Evolutionary conservation across 23 tunicate genomes (phyloP), one percentile per base, ranked within the genome.

Genomic region (Styela plicata): DNA sequence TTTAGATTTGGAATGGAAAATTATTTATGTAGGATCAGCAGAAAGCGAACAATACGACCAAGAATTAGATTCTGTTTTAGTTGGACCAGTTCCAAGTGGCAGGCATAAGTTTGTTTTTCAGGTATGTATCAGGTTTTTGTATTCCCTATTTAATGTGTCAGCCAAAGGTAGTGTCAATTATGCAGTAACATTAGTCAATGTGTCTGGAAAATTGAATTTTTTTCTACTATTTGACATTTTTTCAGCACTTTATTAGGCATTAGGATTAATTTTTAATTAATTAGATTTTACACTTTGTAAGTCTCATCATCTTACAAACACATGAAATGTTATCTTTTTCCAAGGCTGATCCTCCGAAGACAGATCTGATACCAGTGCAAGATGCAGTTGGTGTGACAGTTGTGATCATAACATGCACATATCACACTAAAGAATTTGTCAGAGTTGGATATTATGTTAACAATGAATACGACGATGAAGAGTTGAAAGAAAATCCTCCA

Each of bases 321-420:
- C n/a, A n/a, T n/a, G n/a, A n/a, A n/a, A n/a, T n/a, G n/a, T n/a
- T n/a, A n/a, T n/a, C n/a, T n/a, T n/a, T n/a, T n/a, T n/a, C n/a
- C 57, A 7, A 44, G 87, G 98, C 98, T 17, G 95, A 94, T 34
- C 91, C 95, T 36, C 98, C 98, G 3, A 86, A 89, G 36, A 94
- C 98, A 1, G 91, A 89, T 65, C 62, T 78, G 36, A 94, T 94
- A 36, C 98, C 98, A 20, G 76, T 74, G 10, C 86, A 89, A 61
- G 98, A 94, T 67, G 91, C 84, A 24, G 98, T 94, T 73, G 98
- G 98, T 57, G 98, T 94, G 33, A 94, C 98, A 16, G 90, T 94
- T 23, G 95, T 89, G 28, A 89, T 94, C 24, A 89, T 94, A 36
- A 94, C 98, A 7, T 94, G 98, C 74, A 89, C 95, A 16, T 94